These are phyloP conservation scores for Globia sparganii DNA, from an alignment of 2,888 invertebrate species.

Conservation along the genomic window DNA sequence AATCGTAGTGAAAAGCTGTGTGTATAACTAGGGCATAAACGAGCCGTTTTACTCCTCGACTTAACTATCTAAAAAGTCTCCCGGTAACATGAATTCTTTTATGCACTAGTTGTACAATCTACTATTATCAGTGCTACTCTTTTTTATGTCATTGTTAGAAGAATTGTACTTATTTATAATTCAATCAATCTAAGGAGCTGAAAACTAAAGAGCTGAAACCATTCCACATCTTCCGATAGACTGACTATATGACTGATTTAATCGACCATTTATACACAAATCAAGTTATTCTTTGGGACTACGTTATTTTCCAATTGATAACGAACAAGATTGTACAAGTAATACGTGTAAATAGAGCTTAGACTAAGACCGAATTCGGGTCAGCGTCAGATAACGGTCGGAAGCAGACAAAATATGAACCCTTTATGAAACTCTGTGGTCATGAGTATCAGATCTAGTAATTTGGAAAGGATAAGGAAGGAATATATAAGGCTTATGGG, in stretches of 20 bases:
- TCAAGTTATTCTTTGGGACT: background rate
- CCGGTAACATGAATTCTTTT: too few species aligned
- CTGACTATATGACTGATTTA: background rate
- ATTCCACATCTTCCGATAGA: background rate
- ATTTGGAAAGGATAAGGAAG: slow-evolving; percentile 43
- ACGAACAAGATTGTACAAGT: slow-evolving; percentile 40
- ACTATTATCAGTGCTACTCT: too few species aligned
- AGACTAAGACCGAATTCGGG: slow-evolving; percentile 48
- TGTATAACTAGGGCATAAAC: too few species aligned
- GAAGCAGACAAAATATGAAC: slow-evolving; percentile 47
- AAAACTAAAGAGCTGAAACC: background rate
- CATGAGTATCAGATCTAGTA: slow-evolving; percentile 41
- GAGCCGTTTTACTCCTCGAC: too few species aligned
- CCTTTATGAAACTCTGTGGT: slow-evolving; percentile 46
- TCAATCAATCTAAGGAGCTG: background rate
- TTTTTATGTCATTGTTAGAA: too few species aligned
- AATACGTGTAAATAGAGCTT: slow-evolving; percentile 60
- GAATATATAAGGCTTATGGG: slow-evolving; percentile 33
- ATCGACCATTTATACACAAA: background rate
- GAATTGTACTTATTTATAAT: background rate
- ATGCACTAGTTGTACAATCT: too few species aligned
- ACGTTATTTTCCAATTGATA: slow-evolving; percentile 45
- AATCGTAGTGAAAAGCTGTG: too few species aligned
- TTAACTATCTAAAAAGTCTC: too few species aligned
- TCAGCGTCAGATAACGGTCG: slow-evolving; percentile 53